These are phyloP conservation scores for Lytechinus pictus DNA, from an alignment of 35 echinoderm and acorn worm genomes.

Conservation along the genomic window DNA sequence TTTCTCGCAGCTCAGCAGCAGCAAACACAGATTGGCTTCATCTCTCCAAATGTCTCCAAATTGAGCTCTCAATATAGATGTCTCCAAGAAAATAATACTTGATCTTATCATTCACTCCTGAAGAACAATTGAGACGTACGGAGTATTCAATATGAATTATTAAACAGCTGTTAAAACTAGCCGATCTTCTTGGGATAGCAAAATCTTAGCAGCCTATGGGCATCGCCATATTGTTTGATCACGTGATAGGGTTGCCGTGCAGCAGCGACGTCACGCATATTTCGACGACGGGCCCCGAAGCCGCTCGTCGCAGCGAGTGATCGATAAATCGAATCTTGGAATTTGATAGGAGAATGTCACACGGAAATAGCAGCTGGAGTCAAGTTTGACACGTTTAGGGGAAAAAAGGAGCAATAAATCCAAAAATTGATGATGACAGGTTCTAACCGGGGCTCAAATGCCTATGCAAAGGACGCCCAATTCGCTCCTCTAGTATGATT, in stretches of 20 bases:
- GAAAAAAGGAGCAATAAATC: no score
- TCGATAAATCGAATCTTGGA: not conserved
- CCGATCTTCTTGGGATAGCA: not conserved
- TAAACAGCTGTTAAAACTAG: not conserved
- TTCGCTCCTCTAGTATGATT: no score
- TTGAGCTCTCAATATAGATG: not conserved
- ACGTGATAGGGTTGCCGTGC: constrained; percentile 66
- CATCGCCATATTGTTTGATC: constrained; percentile 84
- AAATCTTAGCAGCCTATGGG: not conserved
- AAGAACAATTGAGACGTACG: not conserved
- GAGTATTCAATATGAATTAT: not conserved
- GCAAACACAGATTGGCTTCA: not conserved
- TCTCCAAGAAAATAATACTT: not conserved
- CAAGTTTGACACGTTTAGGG: not conserved
- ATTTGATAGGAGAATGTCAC: not conserved
- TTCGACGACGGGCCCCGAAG: not conserved
- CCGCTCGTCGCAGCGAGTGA: not conserved
- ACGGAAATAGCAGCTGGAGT: not conserved
- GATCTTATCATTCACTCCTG: not conserved
- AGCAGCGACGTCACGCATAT: not conserved
- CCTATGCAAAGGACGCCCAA: no score
- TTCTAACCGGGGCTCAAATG: no score
- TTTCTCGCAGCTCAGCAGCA: not conserved
- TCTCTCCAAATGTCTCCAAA: not conserved
- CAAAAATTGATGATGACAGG: no score